These are phyloP conservation scores for Tortrix viridana DNA, from an alignment of 2,888 invertebrate genomes.

Conservation along the genomic window DNA sequence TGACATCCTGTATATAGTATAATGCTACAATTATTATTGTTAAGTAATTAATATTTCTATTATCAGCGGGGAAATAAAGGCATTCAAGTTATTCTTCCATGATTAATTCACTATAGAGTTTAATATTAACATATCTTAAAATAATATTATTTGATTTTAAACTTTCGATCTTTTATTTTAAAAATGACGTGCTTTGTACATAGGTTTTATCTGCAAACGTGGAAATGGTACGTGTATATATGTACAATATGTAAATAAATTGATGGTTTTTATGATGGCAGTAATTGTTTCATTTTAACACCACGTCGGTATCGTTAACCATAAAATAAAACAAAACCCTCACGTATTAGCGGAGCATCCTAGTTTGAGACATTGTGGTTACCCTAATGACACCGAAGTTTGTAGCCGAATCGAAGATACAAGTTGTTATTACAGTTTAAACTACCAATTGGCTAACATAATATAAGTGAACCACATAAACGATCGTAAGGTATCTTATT, in stretches of 20 bases:
- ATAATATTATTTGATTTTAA: constrained; percentile 39
- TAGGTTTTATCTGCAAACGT: constrained; percentile 29
- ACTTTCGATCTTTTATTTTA: constrained; percentile 40
- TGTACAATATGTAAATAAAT: constrained; percentile 74
- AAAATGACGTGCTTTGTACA: constrained; percentile 37
- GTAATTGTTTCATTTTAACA: constrained; percentile 57
- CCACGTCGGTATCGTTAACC: background rate
- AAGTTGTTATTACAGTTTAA: too few species aligned
- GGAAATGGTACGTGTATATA: constrained; percentile 61
- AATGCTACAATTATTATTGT: background rate
- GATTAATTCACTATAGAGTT: constrained; percentile 43
- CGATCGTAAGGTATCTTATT: too few species aligned
- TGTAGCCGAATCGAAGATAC: too few species aligned
- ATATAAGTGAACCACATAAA: too few species aligned
- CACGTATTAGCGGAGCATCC: too few species aligned
- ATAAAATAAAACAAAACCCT: background rate
- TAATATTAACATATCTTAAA: constrained; percentile 58
- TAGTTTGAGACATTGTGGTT: too few species aligned
- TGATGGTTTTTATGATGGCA: constrained; percentile 82
- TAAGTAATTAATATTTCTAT: background rate
- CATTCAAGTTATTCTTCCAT: constrained; percentile 27
- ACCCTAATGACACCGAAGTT: too few species aligned
- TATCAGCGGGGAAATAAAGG: constrained; percentile 11
- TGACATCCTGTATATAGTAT: background rate
- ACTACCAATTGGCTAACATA: too few species aligned